Evolutionary conservation across 2,797 vertebrate genomes (phyloP), one percentile per base, ranked within the genome.

Genomic region (Rhinogobio ventralis): DNA sequence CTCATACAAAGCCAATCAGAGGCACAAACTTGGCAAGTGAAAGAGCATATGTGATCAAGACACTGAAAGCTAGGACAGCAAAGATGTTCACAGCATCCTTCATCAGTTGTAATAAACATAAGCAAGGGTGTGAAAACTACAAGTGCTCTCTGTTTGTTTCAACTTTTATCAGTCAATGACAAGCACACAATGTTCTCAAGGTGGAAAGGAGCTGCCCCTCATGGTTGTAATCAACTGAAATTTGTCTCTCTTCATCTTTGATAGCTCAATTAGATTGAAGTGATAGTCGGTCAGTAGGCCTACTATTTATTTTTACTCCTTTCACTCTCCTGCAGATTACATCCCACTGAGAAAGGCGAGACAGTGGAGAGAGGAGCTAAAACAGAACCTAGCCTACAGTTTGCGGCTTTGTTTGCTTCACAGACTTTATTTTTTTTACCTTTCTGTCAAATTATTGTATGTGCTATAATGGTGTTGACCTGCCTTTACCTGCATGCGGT

Each of bases 1-100:
- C 53, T 30, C 28, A 25, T 20, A 45, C 67, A 79, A 80, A 81
- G 60, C 42, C 46, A 85, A 81, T 80, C 68, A 74, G 33, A 85
- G 51, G 25, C 68, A 86, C 9, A 83, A 49, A 78, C 55, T 55
- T 79, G 5, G 28, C 53, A 84, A 68, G 51, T 83, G 13, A 84
- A 86, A 83, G 19, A 84, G 81, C 69, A 86, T 86, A 64, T 66
- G 60, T 73, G 81, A 83, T 83, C 45, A 84, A 82, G 13, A 86
- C 79, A 72, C 5, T 53, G 60, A 81, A 84, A 20, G 17, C 55
- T 36, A 71, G 46, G 60, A 77, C 60, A 71, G 67, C 46, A 79
- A 36, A 30, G 66, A 53, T 73, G 69, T 72, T 87, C 55, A 20
- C 71, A 77, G 42, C 36, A 69, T 45, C 28, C 46, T 64, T 72